A percentile compares a stretch with the other conserved stretches of the same genome.
These are phyloP conservation scores for Eueremaeus valkanovi DNA, from an alignment of 2,888 invertebrate species.

Conservation along the genomic window DNA sequence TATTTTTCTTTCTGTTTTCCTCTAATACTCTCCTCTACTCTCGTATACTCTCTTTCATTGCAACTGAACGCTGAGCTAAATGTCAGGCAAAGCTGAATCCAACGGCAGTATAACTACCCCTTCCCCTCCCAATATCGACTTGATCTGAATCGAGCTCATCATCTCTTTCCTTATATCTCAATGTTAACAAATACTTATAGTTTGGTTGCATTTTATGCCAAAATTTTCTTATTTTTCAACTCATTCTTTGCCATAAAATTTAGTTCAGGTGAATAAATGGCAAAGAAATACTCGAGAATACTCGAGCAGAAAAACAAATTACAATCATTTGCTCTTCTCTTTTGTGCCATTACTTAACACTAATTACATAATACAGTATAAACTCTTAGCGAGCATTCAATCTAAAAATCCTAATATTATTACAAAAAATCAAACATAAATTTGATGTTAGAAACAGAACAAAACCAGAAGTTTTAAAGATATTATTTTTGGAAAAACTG, in stretches of 20 bases:
- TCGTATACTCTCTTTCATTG: not conserved
- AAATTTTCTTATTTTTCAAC: not conserved
- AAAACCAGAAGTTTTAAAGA: too few species aligned
- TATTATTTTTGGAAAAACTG: too few species aligned
- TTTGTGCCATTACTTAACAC: not conserved
- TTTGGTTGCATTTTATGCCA: not conserved
- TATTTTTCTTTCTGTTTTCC: not conserved
- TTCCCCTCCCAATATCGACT: slow-evolving; percentile 11
- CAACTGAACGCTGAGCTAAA: not conserved
- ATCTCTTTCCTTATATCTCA: not conserved
- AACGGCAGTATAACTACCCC: slow-evolving; percentile 5
- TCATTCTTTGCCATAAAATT: too few species aligned
- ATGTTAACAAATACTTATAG: not conserved
- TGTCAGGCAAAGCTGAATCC: not conserved
- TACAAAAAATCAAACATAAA: too few species aligned
- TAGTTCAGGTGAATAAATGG: too few species aligned
- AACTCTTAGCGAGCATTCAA: not conserved
- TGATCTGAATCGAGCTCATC: slow-evolving; percentile 23
- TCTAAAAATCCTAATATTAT: not conserved
- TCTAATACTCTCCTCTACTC: not conserved
- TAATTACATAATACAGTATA: not conserved
- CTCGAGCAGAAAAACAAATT: too few species aligned
- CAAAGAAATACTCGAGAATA: too few species aligned
- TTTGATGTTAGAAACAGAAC: too few species aligned
- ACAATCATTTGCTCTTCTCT: not conserved